Percentiles rank a stretch among this genome's conserved stretches.
Conservation (phyloP, 35 echinoderm and acorn worm species). For the Holothuria glaberrima region DNA sequence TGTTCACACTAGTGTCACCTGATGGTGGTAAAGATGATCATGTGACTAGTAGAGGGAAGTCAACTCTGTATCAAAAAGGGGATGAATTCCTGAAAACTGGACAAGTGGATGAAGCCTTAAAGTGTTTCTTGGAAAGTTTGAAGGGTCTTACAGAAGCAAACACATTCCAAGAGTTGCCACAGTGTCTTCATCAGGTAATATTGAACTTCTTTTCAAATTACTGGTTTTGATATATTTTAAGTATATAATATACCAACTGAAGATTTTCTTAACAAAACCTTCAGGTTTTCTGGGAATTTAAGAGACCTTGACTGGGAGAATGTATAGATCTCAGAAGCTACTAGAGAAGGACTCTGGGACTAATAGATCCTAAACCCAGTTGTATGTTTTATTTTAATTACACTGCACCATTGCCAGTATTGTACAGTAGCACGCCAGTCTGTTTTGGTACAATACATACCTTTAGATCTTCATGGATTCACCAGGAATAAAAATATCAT, state of each 20-base stretch:
- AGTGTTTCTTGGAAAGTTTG: slow-evolving; percentile 70
- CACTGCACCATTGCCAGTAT: too few relatives aligned
- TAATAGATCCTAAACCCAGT: too few relatives aligned
- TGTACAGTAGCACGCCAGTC: too few relatives aligned
- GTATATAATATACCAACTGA: neutral
- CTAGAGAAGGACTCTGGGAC: too few relatives aligned
- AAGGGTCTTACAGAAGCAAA: slow-evolving; percentile 74
- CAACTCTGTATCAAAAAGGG: slow-evolving; percentile 62
- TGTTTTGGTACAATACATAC: too few relatives aligned
- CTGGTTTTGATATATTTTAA: neutral
- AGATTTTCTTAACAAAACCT: neutral
- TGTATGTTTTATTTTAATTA: too few relatives aligned
- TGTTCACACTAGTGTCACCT: too few relatives aligned
- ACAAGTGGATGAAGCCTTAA: slow-evolving; percentile 75
- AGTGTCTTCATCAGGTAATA: slow-evolving; percentile 82
- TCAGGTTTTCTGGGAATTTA: too few relatives aligned
- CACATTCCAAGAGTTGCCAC: slow-evolving; percentile 74
- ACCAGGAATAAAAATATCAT: too few relatives aligned
- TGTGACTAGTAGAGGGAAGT: slow-evolving; percentile 22
- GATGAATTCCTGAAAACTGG: slow-evolving; percentile 52
- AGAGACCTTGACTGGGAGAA: too few relatives aligned
- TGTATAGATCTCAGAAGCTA: too few relatives aligned
- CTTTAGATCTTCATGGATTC: too few relatives aligned
- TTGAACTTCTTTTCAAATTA: neutral
- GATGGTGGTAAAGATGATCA: neutral